Evolutionary conservation across 2,888 invertebrate species (phyloP), one percentile per base, ranked within the genome.

Genomic region (Eilema sororculum): DNA sequence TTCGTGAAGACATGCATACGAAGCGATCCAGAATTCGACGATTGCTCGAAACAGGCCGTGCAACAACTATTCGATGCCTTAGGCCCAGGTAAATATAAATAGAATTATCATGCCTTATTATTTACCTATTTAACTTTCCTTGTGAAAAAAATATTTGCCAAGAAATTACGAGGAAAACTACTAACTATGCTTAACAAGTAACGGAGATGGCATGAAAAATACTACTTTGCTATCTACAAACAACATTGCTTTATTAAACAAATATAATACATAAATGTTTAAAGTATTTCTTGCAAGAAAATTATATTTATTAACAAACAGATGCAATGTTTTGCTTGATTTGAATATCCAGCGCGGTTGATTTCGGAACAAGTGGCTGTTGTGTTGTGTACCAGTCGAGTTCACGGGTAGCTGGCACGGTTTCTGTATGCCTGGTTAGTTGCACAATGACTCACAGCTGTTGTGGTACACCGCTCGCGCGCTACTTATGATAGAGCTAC

Each of bases 1-100:
- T 97, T 96, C 90, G 96, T 97, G 79, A 96, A 96, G 82, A 96
- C 97, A 82, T 97, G 97, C 87, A 90, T 92, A 74, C 96, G 96
- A 85, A 96, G 96, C 78, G 96, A 96, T 81, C 96, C 96, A 60
- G 94, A 96, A 73, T 97, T 97, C 82, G 93, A 96, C 63, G 96
- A 96, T 76, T 97, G 97, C 85, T 97, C 97, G 3, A 96, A 96
- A 13, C 90, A 95, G 71, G 96, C 97, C 52, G 97, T 97, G 4
- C 97, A 97, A 88, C 93, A 95, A 72, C 84, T 97, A n/a, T 97
- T 97, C 85, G 92, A 96, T 82, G 96, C 96, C 76, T 90, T 96
- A 78, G 93, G 96, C 74, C 94, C 95, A 92, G 96, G 96, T 95
- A 65, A 65, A 37, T 28, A 37, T 28, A 46, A n/a, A 61, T 22